Evolutionary conservation across 2,888 invertebrate genomes (phyloP).

Genomic region (Chloroclysta siterata): DNA sequence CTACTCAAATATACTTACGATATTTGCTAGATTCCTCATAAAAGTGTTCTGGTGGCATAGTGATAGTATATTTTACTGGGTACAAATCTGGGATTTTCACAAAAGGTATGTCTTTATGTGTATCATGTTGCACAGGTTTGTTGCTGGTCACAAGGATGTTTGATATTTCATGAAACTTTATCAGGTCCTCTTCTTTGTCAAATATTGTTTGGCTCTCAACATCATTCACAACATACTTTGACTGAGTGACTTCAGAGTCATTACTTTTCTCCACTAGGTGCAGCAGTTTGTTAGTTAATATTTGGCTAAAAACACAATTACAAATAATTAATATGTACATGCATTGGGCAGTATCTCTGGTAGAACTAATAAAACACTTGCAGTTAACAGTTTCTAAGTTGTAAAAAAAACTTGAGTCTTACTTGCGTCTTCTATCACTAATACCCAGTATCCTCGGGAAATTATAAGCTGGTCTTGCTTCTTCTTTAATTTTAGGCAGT

Average conservation of each 20-base stretch:
- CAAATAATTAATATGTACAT: neutral
- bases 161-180: constrained; percentile 87
- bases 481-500: constrained; percentile 89
- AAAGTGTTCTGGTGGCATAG: constrained; percentile 86
- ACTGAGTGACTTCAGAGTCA: constrained; percentile 80
- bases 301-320: constrained; percentile 79
- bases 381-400: too few species aligned
- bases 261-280: constrained; percentile 88
- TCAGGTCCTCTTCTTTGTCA: constrained; percentile 84
- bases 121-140: constrained; percentile 84
- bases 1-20: constrained; percentile 84
- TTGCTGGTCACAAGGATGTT: constrained; percentile 88
- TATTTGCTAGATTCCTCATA: constrained; percentile 87
- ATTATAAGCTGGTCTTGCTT: constrained; percentile 88
- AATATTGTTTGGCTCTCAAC: constrained; percentile 84
- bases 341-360: too few species aligned
- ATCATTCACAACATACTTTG: constrained; percentile 86
- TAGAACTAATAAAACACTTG: too few species aligned
- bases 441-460: constrained; percentile 91
- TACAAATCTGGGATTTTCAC: constrained; percentile 88
- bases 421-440: constrained; percentile 88
- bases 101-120: constrained; percentile 77
- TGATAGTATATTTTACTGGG: constrained; percentile 90
- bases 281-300: constrained; percentile 87
- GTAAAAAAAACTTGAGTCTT: constrained; percentile 50